Percentiles rank a stretch among this genome's conserved stretches.
Evolutionary conservation across 2,113 vertebrate species (phyloP).

Genomic region (Calonectris borealis): DNA sequence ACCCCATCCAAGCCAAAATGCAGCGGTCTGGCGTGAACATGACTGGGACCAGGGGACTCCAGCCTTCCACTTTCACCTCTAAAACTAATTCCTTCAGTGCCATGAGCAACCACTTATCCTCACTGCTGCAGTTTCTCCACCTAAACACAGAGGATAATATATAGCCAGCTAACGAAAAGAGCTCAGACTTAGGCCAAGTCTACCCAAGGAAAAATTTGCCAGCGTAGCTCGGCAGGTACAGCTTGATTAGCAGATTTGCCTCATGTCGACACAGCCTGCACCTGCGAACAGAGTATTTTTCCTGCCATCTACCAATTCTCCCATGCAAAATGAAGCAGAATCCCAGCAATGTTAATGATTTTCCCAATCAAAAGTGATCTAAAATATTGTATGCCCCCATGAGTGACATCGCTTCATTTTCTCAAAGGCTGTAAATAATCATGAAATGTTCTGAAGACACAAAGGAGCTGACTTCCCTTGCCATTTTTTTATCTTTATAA

Average conservation of each 20-base stretch:
- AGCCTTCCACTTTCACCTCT: not conserved
- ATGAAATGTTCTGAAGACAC: not conserved
- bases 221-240: not conserved
- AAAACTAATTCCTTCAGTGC: slow-evolving; percentile 58
- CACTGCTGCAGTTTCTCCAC: slow-evolving; percentile 4
- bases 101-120: slow-evolving; percentile 40
- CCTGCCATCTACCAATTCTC: not conserved
- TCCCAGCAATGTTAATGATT: not conserved
- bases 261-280: not conserved
- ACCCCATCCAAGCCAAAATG: slow-evolving; percentile 37
- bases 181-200: not conserved
- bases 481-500: not conserved
- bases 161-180: not conserved
- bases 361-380: not conserved
- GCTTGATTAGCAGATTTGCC: slow-evolving; percentile 16
- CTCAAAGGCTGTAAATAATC: not conserved
- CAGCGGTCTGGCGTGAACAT: not conserved
- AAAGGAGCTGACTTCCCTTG: not conserved
- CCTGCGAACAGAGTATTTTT: not conserved
- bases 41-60: slow-evolving; percentile 11
- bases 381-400: not conserved
- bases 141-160: not conserved
- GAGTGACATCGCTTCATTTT: not conserved
- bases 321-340: not conserved
- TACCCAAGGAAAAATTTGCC: not conserved